Evolutionary conservation across 1,140 invertebrate genomes (phyloP).

Genomic region (Habropoda laboriosa): DNA sequence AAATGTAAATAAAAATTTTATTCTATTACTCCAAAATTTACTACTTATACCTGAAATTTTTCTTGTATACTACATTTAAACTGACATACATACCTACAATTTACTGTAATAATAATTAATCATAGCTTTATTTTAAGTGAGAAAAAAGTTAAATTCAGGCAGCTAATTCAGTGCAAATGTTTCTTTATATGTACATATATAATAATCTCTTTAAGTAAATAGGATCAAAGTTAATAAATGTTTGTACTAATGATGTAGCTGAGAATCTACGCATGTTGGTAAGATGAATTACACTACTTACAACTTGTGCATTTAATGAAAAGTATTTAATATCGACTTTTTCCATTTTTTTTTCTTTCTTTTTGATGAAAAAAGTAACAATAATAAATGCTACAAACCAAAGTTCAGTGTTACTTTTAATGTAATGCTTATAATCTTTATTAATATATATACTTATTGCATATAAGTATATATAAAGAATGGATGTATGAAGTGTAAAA

Average conservation of each 20-base stretch:
- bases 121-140: constrained; percentile 1
- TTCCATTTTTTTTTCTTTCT: constrained; percentile 27
- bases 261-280: constrained; percentile 40
- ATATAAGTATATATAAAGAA: constrained; percentile 72
- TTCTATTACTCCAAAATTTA: constrained; percentile 37
- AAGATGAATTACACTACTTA: constrained; percentile 71
- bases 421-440: constrained; percentile 65
- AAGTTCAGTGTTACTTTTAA: constrained; percentile 74
- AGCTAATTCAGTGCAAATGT: constrained; percentile 7
- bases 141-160: constrained; percentile 3
- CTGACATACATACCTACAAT: constrained; percentile 1
- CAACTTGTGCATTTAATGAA: constrained; percentile 62
- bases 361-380: constrained; percentile 60
- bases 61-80: constrained; percentile 4
- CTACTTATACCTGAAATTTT: constrained; percentile 20
- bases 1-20: constrained; percentile 46
- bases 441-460: constrained; percentile 65
- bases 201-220: constrained; percentile 13
- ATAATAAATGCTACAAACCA: constrained; percentile 74
- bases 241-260: constrained; percentile 21
- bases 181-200: constrained; percentile 17
- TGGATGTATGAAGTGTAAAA: constrained; percentile 76
- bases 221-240: background rate
- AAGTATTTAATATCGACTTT: constrained; percentile 51
- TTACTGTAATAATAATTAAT: constrained; percentile 12